Conservation (phyloP, 2,797 vertebrate genomes). For the Leucoraja ocellata region DNA sequence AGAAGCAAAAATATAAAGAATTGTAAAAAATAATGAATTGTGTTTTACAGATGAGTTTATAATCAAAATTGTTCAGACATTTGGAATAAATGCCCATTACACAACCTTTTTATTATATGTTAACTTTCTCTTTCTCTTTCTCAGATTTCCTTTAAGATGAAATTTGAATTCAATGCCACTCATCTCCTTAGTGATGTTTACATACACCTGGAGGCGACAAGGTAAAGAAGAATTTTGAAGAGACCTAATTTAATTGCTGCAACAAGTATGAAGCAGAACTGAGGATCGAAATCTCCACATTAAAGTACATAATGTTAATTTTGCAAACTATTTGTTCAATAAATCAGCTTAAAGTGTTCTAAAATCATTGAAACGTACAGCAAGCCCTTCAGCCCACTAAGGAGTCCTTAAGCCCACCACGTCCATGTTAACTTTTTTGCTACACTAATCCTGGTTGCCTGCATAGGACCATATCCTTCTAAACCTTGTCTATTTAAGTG, state of each 20-base stretch:
- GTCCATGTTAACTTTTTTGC: no score
- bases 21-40: not conserved
- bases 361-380: no score
- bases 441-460: no score
- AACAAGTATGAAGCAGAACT: not conserved
- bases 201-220: conserved; percentile 71
- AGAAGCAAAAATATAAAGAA: not conserved
- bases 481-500: no score
- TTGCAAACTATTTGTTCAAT: not conserved
- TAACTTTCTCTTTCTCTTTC: not conserved
- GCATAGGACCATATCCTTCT: no score
- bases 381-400: no score
- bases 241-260: not conserved
- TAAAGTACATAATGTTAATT: not conserved
- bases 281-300: not conserved
- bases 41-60: not conserved
- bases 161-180: conserved; percentile 74
- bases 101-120: not conserved
- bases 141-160: conserved; percentile 76
- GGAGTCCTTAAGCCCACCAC: no score
- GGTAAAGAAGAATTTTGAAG: conserved; percentile 59
- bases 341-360: not conserved
- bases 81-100: not conserved
- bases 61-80: not conserved
- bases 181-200: conserved; percentile 66